These are phyloP conservation scores for Ploceus nigricollis DNA, from an alignment of 2,113 vertebrate genomes.

Conservation along the genomic window DNA sequence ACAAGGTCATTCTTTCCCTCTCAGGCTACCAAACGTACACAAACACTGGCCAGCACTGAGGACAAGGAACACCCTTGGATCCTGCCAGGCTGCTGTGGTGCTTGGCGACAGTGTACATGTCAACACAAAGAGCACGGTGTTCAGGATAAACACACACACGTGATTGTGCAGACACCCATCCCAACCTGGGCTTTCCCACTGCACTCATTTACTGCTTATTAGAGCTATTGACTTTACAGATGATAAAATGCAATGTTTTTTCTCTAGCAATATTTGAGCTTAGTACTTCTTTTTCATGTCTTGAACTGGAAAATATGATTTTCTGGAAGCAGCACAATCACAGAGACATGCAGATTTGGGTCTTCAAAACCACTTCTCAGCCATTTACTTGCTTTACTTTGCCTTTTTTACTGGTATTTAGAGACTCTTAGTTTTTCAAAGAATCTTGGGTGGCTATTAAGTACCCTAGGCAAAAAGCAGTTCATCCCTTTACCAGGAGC, in stretches of 20 bases:
- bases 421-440: background rate
- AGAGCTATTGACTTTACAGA: background rate
- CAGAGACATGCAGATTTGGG: background rate
- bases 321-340: background rate
- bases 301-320: background rate
- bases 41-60: background rate
- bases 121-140: background rate
- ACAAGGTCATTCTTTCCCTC: background rate
- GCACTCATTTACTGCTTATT: background rate
- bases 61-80: background rate
- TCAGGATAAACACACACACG: background rate
- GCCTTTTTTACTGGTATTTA: background rate
- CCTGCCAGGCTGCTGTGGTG: background rate
- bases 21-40: background rate
- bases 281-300: background rate
- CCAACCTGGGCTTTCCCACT: background rate
- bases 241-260: background rate
- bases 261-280: background rate
- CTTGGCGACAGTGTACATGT: background rate
- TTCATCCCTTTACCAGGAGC: background rate
- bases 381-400: background rate
- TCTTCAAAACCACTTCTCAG: background rate
- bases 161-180: accelerated
- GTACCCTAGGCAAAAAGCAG: background rate
- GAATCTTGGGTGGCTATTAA: background rate